A percentile compares a stretch with the other conserved stretches of the same genome.
These are phyloP conservation scores for Heptranchias perlo DNA, from an alignment of 2,113 vertebrate species.

Conservation along the genomic window DNA sequence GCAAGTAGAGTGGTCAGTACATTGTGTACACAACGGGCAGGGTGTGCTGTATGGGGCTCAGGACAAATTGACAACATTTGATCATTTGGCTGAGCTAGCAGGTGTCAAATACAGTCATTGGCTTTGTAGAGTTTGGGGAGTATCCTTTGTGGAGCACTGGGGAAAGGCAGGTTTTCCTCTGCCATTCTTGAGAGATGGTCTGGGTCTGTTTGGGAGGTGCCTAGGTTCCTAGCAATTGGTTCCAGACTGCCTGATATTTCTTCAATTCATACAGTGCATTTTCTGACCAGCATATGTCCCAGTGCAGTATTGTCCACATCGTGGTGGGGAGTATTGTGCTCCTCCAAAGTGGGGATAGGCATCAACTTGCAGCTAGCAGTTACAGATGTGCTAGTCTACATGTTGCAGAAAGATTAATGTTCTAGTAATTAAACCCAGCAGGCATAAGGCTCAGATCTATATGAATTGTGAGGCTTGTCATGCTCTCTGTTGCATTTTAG, in stretches of 20 bases:
- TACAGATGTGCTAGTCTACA: too few species aligned
- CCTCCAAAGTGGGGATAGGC: not conserved
- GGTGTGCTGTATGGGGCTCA: not conserved
- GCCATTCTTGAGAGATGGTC: too few species aligned
- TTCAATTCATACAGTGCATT: not conserved
- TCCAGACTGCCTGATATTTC: not conserved
- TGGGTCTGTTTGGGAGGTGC: not conserved
- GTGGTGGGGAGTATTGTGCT: not conserved
- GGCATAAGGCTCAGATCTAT: not conserved
- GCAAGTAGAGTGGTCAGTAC: not conserved
- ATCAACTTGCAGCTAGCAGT: too few species aligned
- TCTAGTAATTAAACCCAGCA: not conserved
- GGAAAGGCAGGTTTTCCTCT: too few species aligned
- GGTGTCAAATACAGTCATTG: not conserved
- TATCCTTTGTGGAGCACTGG: too few species aligned
- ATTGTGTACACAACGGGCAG: not conserved
- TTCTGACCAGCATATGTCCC: not conserved
- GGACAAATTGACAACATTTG: not conserved
- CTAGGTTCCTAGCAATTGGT: not conserved
- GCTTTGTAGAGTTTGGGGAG: not conserved
- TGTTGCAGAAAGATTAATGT: not conserved
- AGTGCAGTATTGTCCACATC: not conserved
- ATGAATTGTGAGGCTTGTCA: not conserved
- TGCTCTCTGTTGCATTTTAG: not conserved
- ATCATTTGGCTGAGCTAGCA: not conserved